These are phyloP conservation scores for Ophioninae sp. DNA, from an alignment of 2,888 invertebrate genomes.

Conservation along the genomic window DNA sequence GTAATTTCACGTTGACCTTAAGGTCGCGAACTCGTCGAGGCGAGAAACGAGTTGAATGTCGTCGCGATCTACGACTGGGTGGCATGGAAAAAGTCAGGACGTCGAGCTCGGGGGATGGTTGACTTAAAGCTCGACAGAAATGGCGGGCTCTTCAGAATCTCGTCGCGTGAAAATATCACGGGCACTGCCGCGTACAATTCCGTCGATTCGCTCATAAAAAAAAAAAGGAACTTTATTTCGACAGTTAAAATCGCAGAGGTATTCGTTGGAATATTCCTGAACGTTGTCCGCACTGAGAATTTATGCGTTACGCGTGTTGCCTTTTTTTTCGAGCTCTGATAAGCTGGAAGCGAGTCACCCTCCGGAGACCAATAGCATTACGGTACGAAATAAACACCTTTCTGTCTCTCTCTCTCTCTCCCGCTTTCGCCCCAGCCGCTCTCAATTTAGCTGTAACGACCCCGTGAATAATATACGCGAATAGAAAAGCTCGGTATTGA, in stretches of 20 bases:
- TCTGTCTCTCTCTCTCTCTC: constrained; percentile 1
- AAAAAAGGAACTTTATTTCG: neutral
- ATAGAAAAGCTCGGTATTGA: constrained; percentile 39
- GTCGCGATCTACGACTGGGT: neutral
- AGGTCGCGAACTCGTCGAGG: neutral
- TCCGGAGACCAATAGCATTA: constrained; percentile 16
- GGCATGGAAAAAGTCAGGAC: neutral
- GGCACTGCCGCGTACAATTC: neutral
- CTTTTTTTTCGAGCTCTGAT: neutral
- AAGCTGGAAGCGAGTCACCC: neutral
- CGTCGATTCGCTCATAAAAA: too few species aligned
- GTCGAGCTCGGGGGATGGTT: neutral
- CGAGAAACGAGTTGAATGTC: neutral
- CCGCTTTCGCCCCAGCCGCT: neutral
- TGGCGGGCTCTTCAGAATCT: neutral
- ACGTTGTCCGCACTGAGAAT: neutral
- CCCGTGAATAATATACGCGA: constrained; percentile 44
- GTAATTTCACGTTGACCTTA: neutral
- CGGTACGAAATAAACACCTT: constrained; percentile 24
- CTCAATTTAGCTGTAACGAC: constrained; percentile 31
- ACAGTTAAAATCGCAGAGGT: neutral
- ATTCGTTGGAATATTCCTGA: neutral
- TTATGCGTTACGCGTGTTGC: neutral
- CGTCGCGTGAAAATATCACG: neutral
- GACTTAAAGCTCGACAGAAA: neutral